Evolutionary conservation across 1,140 invertebrate genomes (phyloP).

Genomic region (Drosophila nigromelanica): DNA sequence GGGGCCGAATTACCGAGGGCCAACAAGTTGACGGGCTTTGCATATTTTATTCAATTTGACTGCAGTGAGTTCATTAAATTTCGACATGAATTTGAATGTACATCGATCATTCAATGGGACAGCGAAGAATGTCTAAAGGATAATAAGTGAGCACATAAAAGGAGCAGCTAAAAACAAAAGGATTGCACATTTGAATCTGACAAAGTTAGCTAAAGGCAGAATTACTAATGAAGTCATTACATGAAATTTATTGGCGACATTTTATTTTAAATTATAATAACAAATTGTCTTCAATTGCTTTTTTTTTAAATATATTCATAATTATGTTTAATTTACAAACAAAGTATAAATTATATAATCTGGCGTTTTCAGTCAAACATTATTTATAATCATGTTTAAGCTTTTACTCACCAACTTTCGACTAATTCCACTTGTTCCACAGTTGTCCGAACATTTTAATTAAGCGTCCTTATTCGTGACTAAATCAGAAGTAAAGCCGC

Average conservation of each 20-base stretch:
- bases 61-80: conserved; percentile 19
- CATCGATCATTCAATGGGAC: conserved; percentile 13
- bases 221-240: not conserved
- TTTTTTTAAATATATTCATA: not conserved
- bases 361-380: not conserved
- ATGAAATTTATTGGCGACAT: too few species aligned
- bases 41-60: conserved; percentile 30
- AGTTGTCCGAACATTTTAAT: conserved; percentile 4
- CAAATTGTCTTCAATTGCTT: not conserved
- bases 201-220: not conserved
- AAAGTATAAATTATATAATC: not conserved
- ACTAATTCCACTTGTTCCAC: not conserved
- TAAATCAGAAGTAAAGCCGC: conserved; percentile 37
- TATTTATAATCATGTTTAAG: not conserved
- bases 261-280: not conserved
- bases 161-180: conserved; percentile 6
- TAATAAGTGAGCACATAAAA: conserved; percentile 8
- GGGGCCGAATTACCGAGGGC: not conserved
- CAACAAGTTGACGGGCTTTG: conserved; percentile 29
- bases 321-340: too few species aligned
- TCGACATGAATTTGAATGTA: conserved; percentile 16
- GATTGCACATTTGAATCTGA: not conserved
- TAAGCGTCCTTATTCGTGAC: conserved; percentile 1
- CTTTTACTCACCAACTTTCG: not conserved
- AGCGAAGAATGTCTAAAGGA: not conserved